Evolutionary conservation across 1,140 invertebrate genomes (phyloP), one percentile per base, ranked within the genome.

Genomic region (Gonatopus flavifemur): DNA sequence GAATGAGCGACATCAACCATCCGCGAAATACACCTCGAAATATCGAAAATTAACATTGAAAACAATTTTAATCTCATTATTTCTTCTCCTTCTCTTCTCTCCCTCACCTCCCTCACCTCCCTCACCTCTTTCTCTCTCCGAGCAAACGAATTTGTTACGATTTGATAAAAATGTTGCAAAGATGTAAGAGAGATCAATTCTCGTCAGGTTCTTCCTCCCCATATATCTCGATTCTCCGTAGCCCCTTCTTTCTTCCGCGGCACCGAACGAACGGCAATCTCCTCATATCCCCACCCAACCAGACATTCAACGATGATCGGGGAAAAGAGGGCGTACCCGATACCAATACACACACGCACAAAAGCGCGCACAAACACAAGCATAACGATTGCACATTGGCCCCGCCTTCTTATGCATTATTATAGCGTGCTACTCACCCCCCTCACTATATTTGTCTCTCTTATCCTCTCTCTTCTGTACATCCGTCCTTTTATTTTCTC

Each of bases 341-440:
- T 18, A 8, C 40, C 44, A n/a, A n/a, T 3, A n/a, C 30, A 10
- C 15, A 15, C 18, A 25, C 43, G 22, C 20, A 25, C 36, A 12
- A 18, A 21, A 31, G 31, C 35, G 37, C 19, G 24, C 16, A 13
- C 20, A n/a, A n/a, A n/a, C n/a, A n/a, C n/a, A n/a, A n/a, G n/a
- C n/a, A n/a, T n/a, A n/a, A n/a, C n/a, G n/a, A n/a, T 25, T 31
- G 25, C 6, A 28, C 35, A 16, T 31, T 28, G 19, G 44, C 41
- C 39, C 70, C 75, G 67, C 75, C 74, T 63, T 67, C 73, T 77
- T 78, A 78, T 78, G 74, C 74, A 76, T 78, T 78, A 78, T 76
- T 75, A 78, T 78, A 71, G 55, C 64, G 52, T 59, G 63, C 54
- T 52, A 64, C 62, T 63, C n/a, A n/a, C n/a, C n/a, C n/a, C n/a